Evolutionary conservation across 92 coral and sea anemone genomes (phyloP).

Genomic region (Phymanthus crucifer): DNA sequence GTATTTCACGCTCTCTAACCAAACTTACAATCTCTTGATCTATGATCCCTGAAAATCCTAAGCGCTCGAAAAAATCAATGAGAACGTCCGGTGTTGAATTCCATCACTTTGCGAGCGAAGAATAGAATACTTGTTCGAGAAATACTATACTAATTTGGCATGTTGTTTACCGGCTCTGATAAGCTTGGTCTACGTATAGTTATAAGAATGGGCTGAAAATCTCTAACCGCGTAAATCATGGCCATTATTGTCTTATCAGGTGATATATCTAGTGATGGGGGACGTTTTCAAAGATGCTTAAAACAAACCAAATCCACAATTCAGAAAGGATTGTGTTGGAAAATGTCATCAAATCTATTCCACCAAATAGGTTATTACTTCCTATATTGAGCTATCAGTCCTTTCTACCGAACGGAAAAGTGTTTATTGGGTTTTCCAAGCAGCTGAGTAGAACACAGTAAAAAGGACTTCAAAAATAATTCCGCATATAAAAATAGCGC

Average conservation of each 20-base stretch:
- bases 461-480: neutral
- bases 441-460: constrained; percentile 18
- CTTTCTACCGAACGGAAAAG: neutral
- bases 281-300: neutral
- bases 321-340: constrained; percentile 16
- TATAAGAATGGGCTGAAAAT: constrained; percentile 10
- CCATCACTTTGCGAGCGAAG: constrained; percentile 17
- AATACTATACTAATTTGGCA: constrained; percentile 8
- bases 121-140: constrained; percentile 14
- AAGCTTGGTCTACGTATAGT: neutral
- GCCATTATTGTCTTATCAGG: constrained; percentile 42
- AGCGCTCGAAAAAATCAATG: constrained; percentile 3
- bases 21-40: constrained; percentile 30
- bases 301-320: constrained; percentile 21
- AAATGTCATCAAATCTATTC: constrained; percentile 23
- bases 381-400: neutral
- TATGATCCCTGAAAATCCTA: neutral
- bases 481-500: neutral
- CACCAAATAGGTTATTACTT: neutral
- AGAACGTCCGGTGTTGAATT: constrained; percentile 34
- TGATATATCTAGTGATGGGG: constrained; percentile 12
- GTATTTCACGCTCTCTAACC: constrained; percentile 30
- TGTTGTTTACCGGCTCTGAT: constrained; percentile 4
- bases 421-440: constrained; percentile 8
- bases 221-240: constrained; percentile 15